Evolutionary conservation across 1,140 invertebrate genomes (phyloP).

Genomic region (Coenobita brevimanus): DNA sequence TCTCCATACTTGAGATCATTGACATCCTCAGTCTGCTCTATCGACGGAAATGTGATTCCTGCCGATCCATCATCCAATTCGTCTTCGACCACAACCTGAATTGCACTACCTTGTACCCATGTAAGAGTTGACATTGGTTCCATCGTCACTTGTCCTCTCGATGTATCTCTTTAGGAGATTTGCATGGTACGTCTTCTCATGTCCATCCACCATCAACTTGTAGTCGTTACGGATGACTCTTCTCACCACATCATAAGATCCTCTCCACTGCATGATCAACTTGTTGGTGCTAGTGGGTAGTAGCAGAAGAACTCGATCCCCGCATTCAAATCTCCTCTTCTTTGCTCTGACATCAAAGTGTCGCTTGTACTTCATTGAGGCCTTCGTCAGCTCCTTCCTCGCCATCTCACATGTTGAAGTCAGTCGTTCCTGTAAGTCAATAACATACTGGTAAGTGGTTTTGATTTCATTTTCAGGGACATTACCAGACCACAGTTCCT

Average conservation of each 20-base stretch:
- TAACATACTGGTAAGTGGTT: not conserved
- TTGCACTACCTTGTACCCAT: too few relatives aligned
- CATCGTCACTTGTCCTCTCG: too few relatives aligned
- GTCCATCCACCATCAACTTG: too few relatives aligned
- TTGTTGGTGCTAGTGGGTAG: not conserved
- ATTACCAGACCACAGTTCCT: not conserved
- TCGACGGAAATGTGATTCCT: not conserved
- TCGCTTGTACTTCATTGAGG: not conserved
- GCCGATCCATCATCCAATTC: not conserved
- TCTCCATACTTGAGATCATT: too few relatives aligned
- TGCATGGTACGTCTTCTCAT: too few relatives aligned
- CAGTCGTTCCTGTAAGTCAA: not conserved
- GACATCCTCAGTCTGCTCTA: not conserved
- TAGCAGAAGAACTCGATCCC: not conserved
- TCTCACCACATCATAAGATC: not conserved
- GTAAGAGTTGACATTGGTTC: too few relatives aligned
- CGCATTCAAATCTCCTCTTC: not conserved
- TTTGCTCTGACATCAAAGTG: not conserved
- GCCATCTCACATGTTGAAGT: not conserved
- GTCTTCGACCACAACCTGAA: too few relatives aligned
- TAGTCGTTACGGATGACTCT: too few relatives aligned
- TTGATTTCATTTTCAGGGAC: not conserved
- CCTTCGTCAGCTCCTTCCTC: not conserved
- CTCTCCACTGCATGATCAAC: not conserved
- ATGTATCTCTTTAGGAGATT: constrained; percentile 2